These are phyloP conservation scores for Varanus salvator DNA, from an alignment of 2,113 vertebrate genomes.

Conservation along the genomic window DNA sequence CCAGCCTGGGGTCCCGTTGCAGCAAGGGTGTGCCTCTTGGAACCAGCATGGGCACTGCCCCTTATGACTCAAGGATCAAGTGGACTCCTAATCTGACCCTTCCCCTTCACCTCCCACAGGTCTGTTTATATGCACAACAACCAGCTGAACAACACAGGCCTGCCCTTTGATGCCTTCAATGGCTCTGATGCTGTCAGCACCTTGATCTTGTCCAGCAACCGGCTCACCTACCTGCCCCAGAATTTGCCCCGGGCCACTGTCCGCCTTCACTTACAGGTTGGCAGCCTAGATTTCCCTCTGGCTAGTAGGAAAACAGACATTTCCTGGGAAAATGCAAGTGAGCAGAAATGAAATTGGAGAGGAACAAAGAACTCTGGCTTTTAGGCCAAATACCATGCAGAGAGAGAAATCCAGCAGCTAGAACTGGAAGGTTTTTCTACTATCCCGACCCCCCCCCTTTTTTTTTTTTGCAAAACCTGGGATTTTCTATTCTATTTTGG, in stretches of 20 bases:
- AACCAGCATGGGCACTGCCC: background rate
- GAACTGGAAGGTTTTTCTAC: background rate
- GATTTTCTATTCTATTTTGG: background rate
- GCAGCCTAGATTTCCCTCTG: background rate
- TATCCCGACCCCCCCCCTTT: too few relatives aligned
- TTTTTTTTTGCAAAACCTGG: background rate
- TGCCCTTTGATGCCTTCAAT: conserved; percentile 61
- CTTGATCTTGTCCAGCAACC: conserved; percentile 74
- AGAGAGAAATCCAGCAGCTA: too few relatives aligned
- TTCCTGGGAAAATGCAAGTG: background rate
- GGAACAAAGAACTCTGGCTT: background rate
- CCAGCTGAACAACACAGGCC: conserved; percentile 63
- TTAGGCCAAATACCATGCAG: background rate
- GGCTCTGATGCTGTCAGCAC: conserved; percentile 64
- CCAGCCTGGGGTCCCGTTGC: background rate
- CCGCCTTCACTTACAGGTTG: conserved; percentile 73
- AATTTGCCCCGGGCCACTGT: conserved; percentile 63
- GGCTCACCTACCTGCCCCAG: conserved; percentile 65
- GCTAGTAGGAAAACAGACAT: background rate
- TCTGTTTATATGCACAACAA: conserved; percentile 77
- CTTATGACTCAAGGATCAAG: background rate
- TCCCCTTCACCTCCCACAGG: conserved; percentile 38
- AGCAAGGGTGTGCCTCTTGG: too few relatives aligned
- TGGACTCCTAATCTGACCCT: background rate
- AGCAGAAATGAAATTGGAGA: too few relatives aligned